Evolutionary conservation across 1,140 invertebrate species (phyloP), one percentile per base, ranked within the genome.

Genomic region (Penaeus indicus): DNA sequence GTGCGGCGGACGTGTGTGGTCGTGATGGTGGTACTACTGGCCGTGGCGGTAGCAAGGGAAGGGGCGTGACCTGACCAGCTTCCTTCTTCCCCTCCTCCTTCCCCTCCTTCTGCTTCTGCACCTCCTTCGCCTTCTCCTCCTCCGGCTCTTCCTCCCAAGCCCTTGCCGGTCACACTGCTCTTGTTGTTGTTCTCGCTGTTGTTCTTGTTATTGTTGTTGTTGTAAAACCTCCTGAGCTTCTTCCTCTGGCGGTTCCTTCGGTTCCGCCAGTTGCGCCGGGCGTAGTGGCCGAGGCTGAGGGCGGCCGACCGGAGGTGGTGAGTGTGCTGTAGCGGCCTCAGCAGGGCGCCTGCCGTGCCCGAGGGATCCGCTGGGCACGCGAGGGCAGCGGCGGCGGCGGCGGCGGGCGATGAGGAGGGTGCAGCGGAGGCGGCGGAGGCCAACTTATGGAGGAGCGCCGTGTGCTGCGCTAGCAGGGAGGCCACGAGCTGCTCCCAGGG

Each of bases 401-500:
- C 80, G 22, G 32, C 25, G 27, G 60, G 67, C 1, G 67, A 19
- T 25, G 64, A 84, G 19, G 81, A 22, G 27, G 80, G 69, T 25
- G 61, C 47, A 54, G 69, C 82, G 22, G 63, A 47, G 47, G 87
- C 63, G 11, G 86, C 90, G 21, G 90, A 60, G 13, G 90, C 90
- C 10, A 91, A 78, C 83, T 91, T 91, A 47, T 91, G 90, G 18
- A 91, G 88, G 21, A 91, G 88, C 1, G 90, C 90, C 13, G 90
- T 89, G 82, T 91, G 90, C 54, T 91, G 90, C 19, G 90, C 90
- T 16, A 91, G 67, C 25, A 91, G 83, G 25, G 88, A 88, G 69
- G 90, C 90, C 62, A 91, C 90, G 21, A 91, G 79, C n/a, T 88
- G 88, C 27, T 89, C 77, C 90, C 90, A 91, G 22, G 83, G 86